phyloP scores from a whole-genome alignment of 2,888 invertebrate species.

The Archaeoteleia sp. region DNA sequence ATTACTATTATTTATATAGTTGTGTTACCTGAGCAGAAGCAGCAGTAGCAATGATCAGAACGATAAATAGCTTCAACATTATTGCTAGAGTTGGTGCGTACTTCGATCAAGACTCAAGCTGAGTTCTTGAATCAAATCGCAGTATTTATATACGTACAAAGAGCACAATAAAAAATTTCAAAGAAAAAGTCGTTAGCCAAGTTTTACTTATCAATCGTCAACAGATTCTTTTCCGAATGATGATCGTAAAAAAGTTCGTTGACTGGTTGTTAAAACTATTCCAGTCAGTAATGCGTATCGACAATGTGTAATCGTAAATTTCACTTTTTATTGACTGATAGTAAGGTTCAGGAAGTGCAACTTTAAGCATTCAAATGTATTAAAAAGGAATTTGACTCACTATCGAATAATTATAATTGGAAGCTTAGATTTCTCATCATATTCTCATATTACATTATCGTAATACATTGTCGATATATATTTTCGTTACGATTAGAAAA shows the following conservation, averaged over 20 bases:
- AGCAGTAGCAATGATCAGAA: not conserved
- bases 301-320: no score
- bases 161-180: constrained; percentile 1
- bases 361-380: no score
- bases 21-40: not conserved
- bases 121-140: not conserved
- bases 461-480: no score
- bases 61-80: constrained; percentile 11
- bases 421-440: no score
- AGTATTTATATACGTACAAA: constrained; percentile 12
- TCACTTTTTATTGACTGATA: no score
- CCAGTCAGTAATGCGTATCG: no score
- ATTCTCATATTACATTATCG: no score
- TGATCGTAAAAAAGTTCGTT: constrained; percentile 14
- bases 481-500: no score
- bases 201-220: constrained; percentile 8
- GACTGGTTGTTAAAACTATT: not conserved
- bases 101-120: not conserved
- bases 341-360: no score
- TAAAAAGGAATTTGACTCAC: no score
- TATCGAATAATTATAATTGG: no score
- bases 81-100: not conserved
- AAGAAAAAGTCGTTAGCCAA: constrained; percentile 22
- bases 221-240: not conserved
- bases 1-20: not conserved